These are phyloP conservation scores for Cladopsammia gracilis DNA, from an alignment of 64 coral and sea anemone genomes.

Conservation along the genomic window DNA sequence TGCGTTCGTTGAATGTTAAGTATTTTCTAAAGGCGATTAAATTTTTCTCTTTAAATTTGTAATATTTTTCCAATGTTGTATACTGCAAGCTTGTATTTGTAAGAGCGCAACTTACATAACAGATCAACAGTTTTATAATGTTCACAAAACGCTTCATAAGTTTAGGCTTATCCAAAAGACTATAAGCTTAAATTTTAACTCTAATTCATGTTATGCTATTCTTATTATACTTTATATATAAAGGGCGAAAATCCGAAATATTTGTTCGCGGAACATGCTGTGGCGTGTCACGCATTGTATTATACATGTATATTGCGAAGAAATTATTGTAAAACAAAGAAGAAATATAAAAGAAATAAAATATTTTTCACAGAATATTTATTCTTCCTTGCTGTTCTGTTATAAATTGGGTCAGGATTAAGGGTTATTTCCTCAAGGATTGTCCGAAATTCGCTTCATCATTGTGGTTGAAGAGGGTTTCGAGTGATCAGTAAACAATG, in stretches of 20 bases:
- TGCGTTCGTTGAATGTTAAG: constrained; percentile 15
- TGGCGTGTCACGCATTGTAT: neutral
- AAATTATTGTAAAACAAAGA: constrained; percentile 20
- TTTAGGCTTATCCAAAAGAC: neutral
- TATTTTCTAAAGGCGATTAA: neutral
- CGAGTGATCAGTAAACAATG: constrained; percentile 5
- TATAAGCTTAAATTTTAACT: no score
- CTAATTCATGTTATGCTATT: neutral
- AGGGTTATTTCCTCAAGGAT: neutral
- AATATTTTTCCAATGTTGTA: neutral
- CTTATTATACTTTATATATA: neutral
- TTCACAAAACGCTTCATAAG: neutral
- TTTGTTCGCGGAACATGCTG: neutral
- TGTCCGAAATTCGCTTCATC: neutral
- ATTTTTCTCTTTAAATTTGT: neutral
- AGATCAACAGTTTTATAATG: neutral
- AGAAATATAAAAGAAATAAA: constrained; percentile 20
- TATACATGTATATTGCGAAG: neutral
- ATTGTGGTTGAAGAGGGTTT: neutral
- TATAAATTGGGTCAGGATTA: neutral
- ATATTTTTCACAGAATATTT: neutral
- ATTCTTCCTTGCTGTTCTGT: neutral
- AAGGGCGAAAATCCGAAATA: neutral
- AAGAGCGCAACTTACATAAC: no score
- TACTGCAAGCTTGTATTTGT: neutral